Conservation (phyloP, 2,113 vertebrate genomes). For the Carassius gibelio region DNA sequence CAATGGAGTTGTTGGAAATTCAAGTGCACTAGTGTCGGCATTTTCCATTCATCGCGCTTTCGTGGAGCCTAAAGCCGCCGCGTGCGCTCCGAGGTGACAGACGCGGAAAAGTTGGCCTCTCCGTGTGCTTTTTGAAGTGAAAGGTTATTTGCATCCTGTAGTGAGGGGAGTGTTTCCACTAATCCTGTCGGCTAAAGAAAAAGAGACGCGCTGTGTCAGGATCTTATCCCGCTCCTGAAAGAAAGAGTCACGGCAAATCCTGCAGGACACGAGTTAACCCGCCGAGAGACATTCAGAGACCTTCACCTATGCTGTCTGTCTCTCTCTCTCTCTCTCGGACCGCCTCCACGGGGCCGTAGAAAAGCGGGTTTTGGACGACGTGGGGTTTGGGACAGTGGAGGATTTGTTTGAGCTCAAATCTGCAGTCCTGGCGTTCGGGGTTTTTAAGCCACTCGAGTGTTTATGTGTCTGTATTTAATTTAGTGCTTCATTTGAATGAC, state of each 20-base stretch:
- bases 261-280: conserved; percentile 34
- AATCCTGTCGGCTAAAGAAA: conserved; percentile 48
- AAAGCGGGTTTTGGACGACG: conserved; percentile 33
- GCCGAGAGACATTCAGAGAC: conserved; percentile 24
- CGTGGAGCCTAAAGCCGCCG: conserved; percentile 19
- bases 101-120: conserved; percentile 22
- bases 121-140: conserved; percentile 45
- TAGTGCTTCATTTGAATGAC: conserved; percentile 47
- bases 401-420: conserved; percentile 44
- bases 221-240: conserved; percentile 48
- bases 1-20: conserved; percentile 20
- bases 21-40: conserved; percentile 41
- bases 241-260: conserved; percentile 47
- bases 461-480: conserved; percentile 54
- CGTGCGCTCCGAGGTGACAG: conserved; percentile 45
- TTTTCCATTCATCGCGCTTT: conserved; percentile 44
- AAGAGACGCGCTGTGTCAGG: conserved; percentile 55
- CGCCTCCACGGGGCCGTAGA: neutral
- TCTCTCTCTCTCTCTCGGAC: neutral
- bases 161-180: conserved; percentile 43
- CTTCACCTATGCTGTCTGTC: conserved; percentile 17
- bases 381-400: conserved; percentile 27
- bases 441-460: conserved; percentile 47
- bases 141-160: conserved; percentile 54
- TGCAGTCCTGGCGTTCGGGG: conserved; percentile 35